Conservation (phyloP, 2,113 vertebrate genomes). For the Tyrannus savana region DNA sequence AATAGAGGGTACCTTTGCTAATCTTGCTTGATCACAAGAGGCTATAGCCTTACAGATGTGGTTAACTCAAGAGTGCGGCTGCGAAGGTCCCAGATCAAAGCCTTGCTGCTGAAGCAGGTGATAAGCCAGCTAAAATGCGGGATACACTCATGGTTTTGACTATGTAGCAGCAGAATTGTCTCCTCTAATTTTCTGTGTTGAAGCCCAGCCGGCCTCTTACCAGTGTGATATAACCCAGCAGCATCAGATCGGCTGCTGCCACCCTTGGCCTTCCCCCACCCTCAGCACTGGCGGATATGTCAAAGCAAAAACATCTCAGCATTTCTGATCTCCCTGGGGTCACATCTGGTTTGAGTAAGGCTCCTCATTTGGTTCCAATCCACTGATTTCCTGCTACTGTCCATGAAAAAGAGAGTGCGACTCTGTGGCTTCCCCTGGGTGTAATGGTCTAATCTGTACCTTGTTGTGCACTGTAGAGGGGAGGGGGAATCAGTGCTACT, state of each 20-base stretch:
- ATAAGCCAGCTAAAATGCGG: background rate
- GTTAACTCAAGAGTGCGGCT: background rate
- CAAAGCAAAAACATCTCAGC: slow-evolving; percentile 59
- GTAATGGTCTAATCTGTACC: slow-evolving; percentile 68
- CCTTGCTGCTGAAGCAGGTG: background rate
- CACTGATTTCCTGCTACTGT: slow-evolving; percentile 77
- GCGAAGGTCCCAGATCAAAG: background rate
- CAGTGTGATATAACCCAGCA: background rate
- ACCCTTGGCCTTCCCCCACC: slow-evolving; percentile 33
- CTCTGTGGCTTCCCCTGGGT: slow-evolving; percentile 62
- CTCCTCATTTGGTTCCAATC: slow-evolving; percentile 77
- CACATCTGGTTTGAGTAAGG: slow-evolving; percentile 73
- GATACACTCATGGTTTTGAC: background rate
- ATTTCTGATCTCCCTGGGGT: slow-evolving; percentile 49
- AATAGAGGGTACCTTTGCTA: background rate
- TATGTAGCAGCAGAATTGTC: background rate
- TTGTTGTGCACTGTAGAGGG: slow-evolving; percentile 55
- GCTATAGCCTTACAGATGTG: background rate
- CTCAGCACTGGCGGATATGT: slow-evolving; percentile 19
- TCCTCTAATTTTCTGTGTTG: background rate
- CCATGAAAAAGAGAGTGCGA: slow-evolving; percentile 66
- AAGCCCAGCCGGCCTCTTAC: background rate
- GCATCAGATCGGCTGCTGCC: slow-evolving; percentile 13
- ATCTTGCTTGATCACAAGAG: background rate
- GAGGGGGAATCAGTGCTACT: slow-evolving; percentile 37